These are phyloP conservation scores for Philopedon plagiatum DNA, from an alignment of 2,888 invertebrate species.

Conservation along the genomic window DNA sequence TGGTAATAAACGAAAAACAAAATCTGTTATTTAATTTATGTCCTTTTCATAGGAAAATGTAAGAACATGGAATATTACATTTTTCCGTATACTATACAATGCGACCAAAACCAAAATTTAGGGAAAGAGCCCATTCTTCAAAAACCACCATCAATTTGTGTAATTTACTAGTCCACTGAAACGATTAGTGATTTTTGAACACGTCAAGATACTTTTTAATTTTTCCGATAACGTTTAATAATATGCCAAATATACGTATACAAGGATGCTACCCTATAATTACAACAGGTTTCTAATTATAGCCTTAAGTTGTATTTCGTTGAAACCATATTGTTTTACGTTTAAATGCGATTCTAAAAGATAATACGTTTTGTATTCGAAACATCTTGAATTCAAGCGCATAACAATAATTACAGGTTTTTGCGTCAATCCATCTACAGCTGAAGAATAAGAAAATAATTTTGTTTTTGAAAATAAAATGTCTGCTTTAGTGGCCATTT, in stretches of 20 bases:
- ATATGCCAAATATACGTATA: neutral
- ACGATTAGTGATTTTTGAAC: too few relatives aligned
- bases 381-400: neutral
- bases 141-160: too few relatives aligned
- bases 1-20: too few relatives aligned
- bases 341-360: neutral
- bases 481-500: too few relatives aligned
- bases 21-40: too few relatives aligned
- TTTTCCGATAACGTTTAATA: neutral
- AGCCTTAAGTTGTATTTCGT: slow-evolving; percentile 6
- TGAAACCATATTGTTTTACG: slow-evolving; percentile 8
- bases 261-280: slow-evolving; percentile 1
- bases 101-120: too few relatives aligned
- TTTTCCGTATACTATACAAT: too few relatives aligned
- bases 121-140: too few relatives aligned
- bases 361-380: slow-evolving; percentile 3
- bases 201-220: too few relatives aligned
- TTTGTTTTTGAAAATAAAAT: neutral
- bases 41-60: too few relatives aligned
- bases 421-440: neutral
- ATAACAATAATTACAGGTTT: neutral
- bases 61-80: too few relatives aligned
- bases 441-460: neutral
- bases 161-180: too few relatives aligned
- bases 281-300: slow-evolving; percentile 10